A percentile compares a stretch with the other conserved stretches of the same genome.
Evolutionary conservation across 37 sponge, comb jelly and placozoan species (phyloP).

Genomic region (Crambe crambe): DNA sequence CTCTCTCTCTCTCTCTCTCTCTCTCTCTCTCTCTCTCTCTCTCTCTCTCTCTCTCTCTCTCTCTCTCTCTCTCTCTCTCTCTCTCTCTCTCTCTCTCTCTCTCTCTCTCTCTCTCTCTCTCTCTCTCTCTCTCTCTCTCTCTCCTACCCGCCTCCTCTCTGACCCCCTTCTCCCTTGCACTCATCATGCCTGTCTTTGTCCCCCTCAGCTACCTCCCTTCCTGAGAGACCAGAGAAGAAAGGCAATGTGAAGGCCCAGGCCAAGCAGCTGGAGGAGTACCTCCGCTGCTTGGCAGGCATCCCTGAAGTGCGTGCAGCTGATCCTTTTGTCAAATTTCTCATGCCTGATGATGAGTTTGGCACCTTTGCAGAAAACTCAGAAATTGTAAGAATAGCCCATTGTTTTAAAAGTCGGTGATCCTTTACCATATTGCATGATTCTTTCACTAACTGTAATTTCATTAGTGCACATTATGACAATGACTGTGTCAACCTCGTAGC

Average conservation of each 20-base stretch:
- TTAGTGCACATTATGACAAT: no score
- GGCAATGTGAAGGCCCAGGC: conserved; percentile 12
- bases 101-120: background rate
- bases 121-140: background rate
- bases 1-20: background rate
- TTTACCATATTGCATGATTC: no score
- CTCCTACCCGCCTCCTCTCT: background rate
- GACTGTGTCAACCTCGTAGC: no score
- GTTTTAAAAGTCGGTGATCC: no score
- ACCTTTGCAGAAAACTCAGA: conserved; percentile 24
- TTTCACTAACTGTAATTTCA: no score
- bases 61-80: background rate
- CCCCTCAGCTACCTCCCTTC: background rate
- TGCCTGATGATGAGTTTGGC: conserved; percentile 34
- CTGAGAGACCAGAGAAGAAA: conserved; percentile 22
- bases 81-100: background rate
- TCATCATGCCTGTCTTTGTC: no score
- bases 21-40: background rate
- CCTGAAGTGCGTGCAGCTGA: background rate
- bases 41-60: background rate
- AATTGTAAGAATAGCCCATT: conserved; percentile 11
- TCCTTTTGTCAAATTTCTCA: conserved; percentile 24
- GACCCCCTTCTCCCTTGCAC: background rate
- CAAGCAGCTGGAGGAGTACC: conserved; percentile 14
- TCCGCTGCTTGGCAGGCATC: conserved; percentile 4